Evolutionary conservation across 23 tunicate genomes (phyloP), one percentile per base, ranked within the genome.

Genomic region (Botrylloides violaceus): DNA sequence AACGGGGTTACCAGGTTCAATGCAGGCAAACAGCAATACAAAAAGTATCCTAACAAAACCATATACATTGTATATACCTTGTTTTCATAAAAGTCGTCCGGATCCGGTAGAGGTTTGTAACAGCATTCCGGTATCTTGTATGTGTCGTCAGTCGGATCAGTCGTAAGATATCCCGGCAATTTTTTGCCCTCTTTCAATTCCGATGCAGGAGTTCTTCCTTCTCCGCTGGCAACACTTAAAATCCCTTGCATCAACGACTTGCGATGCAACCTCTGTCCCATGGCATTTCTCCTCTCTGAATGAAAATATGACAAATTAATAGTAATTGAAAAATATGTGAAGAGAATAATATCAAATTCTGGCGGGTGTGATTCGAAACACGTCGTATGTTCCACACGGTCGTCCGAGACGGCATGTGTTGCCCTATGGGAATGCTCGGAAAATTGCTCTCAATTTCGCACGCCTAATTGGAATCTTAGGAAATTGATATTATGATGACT

Each of bases 141-240:
- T 4, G 49, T 64, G n/a, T 73, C 60, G 70, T 73, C 57, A 5
- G 58, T 79, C 18, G 0, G 5, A 43, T 68, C 58, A 2, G 23
- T 38, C 0, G 61, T 62, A 60, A 91, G 49, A 61, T 91, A 91
- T 15, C 47, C 74, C 1, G 98, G 98, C 0, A 83, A 64, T 53
- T 65, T 80, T 49, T 91, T 91, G 29, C 98, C 98, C 64, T 91
- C 98, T 70, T 91, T 91, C 24, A 91, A 76, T 36, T 78, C 79
- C 39, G 85, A 23, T 29, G 76, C 64, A 2, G 98, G 98, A 36
- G 83, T 64, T 38, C 78, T 75, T 35, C 84, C 84, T 39, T 78
- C 98, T 28, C 84, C 84, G n/a, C 57, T 73, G 25, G 91, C 82
- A 25, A 83, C 91, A 60, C 78, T 82, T 22, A 91, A 66, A 34